Conservation (phyloP, 2,888 invertebrate genomes). For the Agonum fuliginosum region DNA sequence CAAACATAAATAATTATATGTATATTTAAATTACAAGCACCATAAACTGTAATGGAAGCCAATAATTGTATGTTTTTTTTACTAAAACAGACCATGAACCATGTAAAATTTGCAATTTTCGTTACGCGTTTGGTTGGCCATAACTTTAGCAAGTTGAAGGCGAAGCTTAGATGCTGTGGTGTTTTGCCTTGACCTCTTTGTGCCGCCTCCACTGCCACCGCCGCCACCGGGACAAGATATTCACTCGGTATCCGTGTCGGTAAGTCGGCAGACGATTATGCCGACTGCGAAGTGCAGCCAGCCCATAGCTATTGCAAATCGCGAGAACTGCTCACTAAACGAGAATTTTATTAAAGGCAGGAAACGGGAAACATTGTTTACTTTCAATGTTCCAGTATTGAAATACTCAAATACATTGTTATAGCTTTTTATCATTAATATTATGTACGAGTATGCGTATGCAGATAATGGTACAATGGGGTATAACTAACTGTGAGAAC, state of each 20-base stretch:
- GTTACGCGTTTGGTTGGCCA: slow-evolving; percentile 4
- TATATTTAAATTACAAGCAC: slow-evolving; percentile 52
- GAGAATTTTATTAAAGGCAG: too few relatives aligned
- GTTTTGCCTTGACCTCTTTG: slow-evolving; percentile 39
- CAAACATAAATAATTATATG: slow-evolving; percentile 44
- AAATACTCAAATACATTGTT: too few relatives aligned
- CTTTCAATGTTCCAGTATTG: too few relatives aligned
- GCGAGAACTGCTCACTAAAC: too few relatives aligned
- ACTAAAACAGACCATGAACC: slow-evolving; percentile 51
- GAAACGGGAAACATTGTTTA: too few relatives aligned
- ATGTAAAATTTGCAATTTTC: slow-evolving; percentile 58
- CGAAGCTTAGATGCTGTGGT: background rate
- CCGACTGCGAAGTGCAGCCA: too few relatives aligned
- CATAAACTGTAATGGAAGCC: slow-evolving; percentile 57
- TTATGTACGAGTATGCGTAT: too few relatives aligned
- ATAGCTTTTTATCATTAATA: too few relatives aligned
- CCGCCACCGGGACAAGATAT: slow-evolving; percentile 7
- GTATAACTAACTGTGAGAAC: too few relatives aligned
- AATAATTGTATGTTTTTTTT: slow-evolving; percentile 53
- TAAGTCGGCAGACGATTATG: background rate
- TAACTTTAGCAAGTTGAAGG: slow-evolving; percentile 6
- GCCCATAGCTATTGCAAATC: background rate
- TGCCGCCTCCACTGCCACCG: background rate
- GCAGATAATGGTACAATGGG: too few relatives aligned
- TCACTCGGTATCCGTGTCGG: background rate